Percentiles rank a stretch among this genome's conserved stretches.
These are phyloP conservation scores for Drosophila stalkeri DNA, from an alignment of 2,888 invertebrate genomes.

Conservation along the genomic window DNA sequence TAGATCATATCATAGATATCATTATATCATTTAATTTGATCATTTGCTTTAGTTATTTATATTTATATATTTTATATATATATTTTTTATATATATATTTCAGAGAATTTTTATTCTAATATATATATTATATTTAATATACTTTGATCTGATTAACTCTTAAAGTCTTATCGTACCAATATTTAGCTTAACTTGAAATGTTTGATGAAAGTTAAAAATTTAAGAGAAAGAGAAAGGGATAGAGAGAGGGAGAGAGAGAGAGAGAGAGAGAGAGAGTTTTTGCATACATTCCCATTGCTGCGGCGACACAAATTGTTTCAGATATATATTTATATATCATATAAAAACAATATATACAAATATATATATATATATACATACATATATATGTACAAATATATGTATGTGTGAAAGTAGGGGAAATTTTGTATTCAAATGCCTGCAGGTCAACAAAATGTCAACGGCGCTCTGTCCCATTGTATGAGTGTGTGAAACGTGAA, in stretches of 20 bases:
- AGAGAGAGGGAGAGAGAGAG: too few species aligned
- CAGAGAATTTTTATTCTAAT: too few species aligned
- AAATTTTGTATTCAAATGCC: constrained; percentile 55
- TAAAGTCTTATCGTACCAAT: not conserved
- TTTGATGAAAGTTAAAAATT: not conserved
- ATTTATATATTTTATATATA: too few species aligned
- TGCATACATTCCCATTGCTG: not conserved
- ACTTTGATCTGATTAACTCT: not conserved
- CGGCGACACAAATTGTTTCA: constrained; percentile 1
- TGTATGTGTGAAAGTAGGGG: constrained; percentile 36
- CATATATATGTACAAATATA: not conserved
- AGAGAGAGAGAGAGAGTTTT: not conserved
- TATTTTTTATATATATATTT: too few species aligned
- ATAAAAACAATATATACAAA: not conserved
- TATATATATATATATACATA: not conserved
- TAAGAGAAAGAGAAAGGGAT: too few species aligned
- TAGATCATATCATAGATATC: too few species aligned
- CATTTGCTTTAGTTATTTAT: too few species aligned
- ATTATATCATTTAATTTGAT: too few species aligned
- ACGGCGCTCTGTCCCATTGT: constrained; percentile 27
- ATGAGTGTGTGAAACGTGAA: constrained; percentile 18
- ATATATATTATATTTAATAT: not conserved
- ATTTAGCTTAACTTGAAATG: not conserved
- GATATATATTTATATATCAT: not conserved
- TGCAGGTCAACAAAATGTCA: constrained; percentile 59